These are phyloP conservation scores for Cladorhizidae sp. DNA, from an alignment of 37 sponge, comb jelly and placozoan species.

Conservation along the genomic window DNA sequence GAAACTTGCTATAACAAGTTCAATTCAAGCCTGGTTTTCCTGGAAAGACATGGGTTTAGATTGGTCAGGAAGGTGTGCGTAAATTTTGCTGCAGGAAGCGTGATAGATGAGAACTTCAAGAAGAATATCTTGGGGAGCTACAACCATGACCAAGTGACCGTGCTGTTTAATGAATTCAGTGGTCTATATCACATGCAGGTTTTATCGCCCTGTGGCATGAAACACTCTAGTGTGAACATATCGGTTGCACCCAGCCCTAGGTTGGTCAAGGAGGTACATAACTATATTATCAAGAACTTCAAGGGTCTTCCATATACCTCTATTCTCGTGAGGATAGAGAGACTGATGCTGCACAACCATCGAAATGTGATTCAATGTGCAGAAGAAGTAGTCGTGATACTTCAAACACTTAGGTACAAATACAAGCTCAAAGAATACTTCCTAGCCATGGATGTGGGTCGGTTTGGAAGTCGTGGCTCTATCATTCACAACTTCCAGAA, in stretches of 20 bases:
- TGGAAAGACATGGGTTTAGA: conserved; percentile 8
- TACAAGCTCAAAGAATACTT: not conserved
- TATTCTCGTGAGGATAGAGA: conserved; percentile 29
- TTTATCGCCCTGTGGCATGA: conserved; percentile 22
- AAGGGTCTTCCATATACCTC: conserved; percentile 2
- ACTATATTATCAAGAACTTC: not conserved
- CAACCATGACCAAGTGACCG: conserved; percentile 13
- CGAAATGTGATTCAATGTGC: conserved; percentile 19
- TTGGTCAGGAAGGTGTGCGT: conserved; percentile 23
- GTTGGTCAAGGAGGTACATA: conserved; percentile 7
- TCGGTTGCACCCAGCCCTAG: conserved; percentile 4
- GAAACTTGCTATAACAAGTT: conserved; percentile 17
- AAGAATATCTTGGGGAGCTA: conserved; percentile 16
- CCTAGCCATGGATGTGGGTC: conserved; percentile 43
- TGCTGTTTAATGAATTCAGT: conserved; percentile 44
- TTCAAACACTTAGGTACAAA: not conserved
- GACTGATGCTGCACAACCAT: conserved; percentile 19
- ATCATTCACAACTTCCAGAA: not conserved
- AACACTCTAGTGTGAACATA: not conserved
- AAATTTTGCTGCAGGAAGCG: conserved; percentile 28
- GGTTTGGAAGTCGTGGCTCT: conserved; percentile 36
- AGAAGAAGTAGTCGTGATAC: not conserved
- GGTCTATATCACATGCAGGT: conserved; percentile 33
- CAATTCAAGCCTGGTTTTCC: not conserved
- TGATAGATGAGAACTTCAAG: not conserved